phyloP scores from a whole-genome alignment of 1,140 invertebrate species.

The Aphaenogaster floridana region DNA sequence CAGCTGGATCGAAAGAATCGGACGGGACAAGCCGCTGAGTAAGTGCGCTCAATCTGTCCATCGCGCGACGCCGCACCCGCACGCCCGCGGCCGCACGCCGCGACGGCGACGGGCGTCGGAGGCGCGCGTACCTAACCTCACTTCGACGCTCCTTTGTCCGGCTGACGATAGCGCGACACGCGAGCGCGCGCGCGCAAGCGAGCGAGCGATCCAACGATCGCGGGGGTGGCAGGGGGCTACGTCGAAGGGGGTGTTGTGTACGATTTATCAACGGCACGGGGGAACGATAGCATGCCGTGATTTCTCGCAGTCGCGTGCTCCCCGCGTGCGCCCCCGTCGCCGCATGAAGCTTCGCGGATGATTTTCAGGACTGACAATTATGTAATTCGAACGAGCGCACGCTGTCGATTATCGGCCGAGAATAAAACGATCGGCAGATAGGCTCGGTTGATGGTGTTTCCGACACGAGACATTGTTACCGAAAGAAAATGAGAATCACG shows the following conservation, averaged over 20 bases:
- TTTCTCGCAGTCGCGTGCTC: neutral
- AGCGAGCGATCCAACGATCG: neutral
- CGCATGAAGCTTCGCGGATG: neutral
- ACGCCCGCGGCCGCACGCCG: slow-evolving; percentile 37
- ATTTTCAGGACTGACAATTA: slow-evolving; percentile 67
- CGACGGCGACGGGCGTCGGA: slow-evolving; percentile 66
- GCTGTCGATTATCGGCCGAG: neutral
- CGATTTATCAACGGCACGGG: slow-evolving; percentile 37
- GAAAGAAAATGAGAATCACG: neutral
- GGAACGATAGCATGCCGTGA: neutral
- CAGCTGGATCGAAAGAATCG: slow-evolving; percentile 86
- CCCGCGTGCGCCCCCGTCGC: neutral
- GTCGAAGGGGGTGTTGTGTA: slow-evolving; percentile 50
- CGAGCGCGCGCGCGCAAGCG: slow-evolving; percentile 4
- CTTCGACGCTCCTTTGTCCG: slow-evolving; percentile 73
- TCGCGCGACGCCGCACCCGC: slow-evolving; percentile 48
- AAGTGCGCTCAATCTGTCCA: slow-evolving; percentile 77
- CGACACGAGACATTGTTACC: neutral
- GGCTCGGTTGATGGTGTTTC: neutral
- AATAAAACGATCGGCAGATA: neutral
- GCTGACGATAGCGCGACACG: slow-evolving; percentile 62
- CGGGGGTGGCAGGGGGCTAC: neutral
- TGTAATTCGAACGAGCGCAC: slow-evolving; percentile 64
- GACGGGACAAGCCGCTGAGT: slow-evolving; percentile 86
- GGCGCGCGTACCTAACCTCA: slow-evolving; percentile 70